Percentiles rank a stretch among this genome's conserved stretches.
Evolutionary conservation across 2,113 vertebrate species (phyloP).

Genomic region (Gallinago undulata): DNA sequence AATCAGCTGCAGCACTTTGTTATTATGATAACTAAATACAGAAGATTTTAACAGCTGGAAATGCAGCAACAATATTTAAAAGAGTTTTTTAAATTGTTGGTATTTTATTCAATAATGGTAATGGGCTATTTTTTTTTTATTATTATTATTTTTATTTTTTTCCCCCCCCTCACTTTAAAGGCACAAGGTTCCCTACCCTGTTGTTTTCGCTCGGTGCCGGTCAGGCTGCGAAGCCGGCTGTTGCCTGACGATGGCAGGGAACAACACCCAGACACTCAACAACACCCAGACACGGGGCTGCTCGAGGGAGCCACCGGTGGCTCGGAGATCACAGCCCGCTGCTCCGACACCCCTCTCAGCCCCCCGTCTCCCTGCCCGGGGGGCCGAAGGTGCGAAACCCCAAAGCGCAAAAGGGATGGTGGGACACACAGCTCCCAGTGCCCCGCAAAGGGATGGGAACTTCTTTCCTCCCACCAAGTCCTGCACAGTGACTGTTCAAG

Average conservation of each 20-base stretch:
- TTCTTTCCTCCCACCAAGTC: background rate
- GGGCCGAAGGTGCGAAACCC: background rate
- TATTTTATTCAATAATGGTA: slow-evolving; percentile 69
- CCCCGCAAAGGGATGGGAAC: accelerated
- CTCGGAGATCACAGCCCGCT: background rate
- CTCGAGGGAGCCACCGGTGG: background rate
- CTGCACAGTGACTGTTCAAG: background rate
- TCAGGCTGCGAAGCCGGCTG: background rate
- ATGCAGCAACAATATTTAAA: slow-evolving; percentile 75
- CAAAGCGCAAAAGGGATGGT: background rate
- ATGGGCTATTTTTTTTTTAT: slow-evolving; percentile 53
- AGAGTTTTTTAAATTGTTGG: slow-evolving; percentile 64
- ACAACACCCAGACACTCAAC: background rate
- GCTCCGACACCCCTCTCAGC: background rate
- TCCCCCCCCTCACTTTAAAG: slow-evolving; percentile 35
- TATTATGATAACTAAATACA: slow-evolving; percentile 77
- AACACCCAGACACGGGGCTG: background rate
- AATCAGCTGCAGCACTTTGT: slow-evolving; percentile 74
- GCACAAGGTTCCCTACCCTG: background rate
- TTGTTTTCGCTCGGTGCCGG: background rate
- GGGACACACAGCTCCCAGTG: background rate
- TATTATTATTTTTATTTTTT: background rate
- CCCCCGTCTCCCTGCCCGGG: background rate
- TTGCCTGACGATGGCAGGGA: slow-evolving; percentile 27
- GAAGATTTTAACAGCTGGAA: slow-evolving; percentile 78